Conservation (phyloP, 2,888 invertebrate species). For the Drosophila stalkeri region DNA sequence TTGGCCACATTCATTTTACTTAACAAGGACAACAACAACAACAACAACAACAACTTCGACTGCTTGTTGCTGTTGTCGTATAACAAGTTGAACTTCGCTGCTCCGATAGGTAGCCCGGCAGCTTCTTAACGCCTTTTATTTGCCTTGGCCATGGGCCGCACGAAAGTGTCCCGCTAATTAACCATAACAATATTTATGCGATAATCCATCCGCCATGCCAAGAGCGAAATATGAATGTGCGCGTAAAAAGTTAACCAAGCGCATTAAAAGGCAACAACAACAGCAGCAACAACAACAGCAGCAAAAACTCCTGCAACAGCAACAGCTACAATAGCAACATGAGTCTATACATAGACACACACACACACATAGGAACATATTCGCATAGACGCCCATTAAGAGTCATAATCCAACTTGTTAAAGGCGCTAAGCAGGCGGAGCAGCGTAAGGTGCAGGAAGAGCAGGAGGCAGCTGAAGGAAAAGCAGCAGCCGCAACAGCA, state of each 20-base stretch:
- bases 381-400: neutral
- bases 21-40: constrained; percentile 21
- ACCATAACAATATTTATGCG: constrained; percentile 81
- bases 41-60: constrained; percentile 1
- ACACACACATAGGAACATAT: neutral
- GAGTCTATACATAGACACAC: constrained; percentile 22
- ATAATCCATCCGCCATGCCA: constrained; percentile 63
- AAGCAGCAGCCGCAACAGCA: neutral
- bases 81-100: neutral
- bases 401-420: constrained; percentile 27
- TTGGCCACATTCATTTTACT: constrained; percentile 65
- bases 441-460: neutral
- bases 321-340: constrained; percentile 29
- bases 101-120: constrained; percentile 36
- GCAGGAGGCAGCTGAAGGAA: neutral
- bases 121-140: constrained; percentile 42
- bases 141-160: constrained; percentile 28
- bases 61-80: neutral
- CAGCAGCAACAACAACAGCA: constrained; percentile 19
- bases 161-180: constrained; percentile 77
- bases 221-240: constrained; percentile 57
- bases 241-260: constrained; percentile 73
- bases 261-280: constrained; percentile 56
- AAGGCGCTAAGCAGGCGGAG: constrained; percentile 41
- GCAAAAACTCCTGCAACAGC: constrained; percentile 4